Percentiles rank a stretch among this genome's conserved stretches.
These are phyloP conservation scores for Lepidiolamprologus cunningtoni DNA, from an alignment of 2,113 vertebrate genomes.

Conservation along the genomic window DNA sequence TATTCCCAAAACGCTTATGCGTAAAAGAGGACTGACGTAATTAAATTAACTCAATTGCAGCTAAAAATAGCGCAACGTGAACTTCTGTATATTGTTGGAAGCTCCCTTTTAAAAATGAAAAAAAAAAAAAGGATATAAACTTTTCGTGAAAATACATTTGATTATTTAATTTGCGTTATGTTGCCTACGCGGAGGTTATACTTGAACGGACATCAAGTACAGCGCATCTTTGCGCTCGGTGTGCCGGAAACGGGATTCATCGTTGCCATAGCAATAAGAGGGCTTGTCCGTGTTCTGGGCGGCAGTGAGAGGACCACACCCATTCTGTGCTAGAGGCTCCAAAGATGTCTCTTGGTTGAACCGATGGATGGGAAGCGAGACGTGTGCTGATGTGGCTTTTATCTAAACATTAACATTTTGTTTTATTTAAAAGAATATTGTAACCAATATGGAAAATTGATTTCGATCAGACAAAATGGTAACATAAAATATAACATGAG, in stretches of 20 bases:
- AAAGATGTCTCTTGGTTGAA: not conserved
- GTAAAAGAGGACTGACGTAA: slow-evolving; percentile 18
- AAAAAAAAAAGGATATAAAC: not conserved
- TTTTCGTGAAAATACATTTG: not conserved
- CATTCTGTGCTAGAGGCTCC: slow-evolving; percentile 15
- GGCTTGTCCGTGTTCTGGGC: slow-evolving; percentile 39
- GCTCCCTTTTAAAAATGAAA: not conserved
- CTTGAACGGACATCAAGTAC: not conserved
- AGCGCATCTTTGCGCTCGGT: not conserved
- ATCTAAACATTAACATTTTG: not conserved
- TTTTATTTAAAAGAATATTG: not conserved
- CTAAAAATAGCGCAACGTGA: not conserved
- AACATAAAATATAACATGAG: not conserved
- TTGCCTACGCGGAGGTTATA: not conserved
- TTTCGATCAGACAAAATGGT: not conserved
- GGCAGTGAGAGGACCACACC: slow-evolving; percentile 62
- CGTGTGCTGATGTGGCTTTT: not conserved
- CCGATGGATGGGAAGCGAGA: not conserved
- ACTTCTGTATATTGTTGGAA: not conserved
- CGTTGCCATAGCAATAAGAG: slow-evolving; percentile 49
- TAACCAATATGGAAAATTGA: not conserved
- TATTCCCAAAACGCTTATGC: not conserved
- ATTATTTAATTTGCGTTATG: not conserved
- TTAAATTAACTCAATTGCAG: not conserved
- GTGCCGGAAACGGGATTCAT: slow-evolving; percentile 37